Percentiles rank a stretch among this genome's conserved stretches.
Evolutionary conservation across 1,140 invertebrate genomes (phyloP).

Genomic region (Drosophila parabipectinata): DNA sequence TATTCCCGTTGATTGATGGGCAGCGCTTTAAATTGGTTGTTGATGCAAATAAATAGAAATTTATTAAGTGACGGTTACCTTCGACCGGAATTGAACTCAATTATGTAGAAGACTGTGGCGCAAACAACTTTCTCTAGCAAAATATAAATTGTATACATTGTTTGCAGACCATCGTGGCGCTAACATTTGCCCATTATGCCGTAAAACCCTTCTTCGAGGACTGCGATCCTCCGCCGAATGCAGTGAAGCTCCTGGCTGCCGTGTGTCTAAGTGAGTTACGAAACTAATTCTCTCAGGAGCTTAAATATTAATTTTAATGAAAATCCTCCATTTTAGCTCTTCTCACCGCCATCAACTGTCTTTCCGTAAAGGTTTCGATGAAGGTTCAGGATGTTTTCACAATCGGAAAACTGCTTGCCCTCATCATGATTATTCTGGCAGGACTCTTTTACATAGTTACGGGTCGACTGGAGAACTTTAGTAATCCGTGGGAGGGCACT

Average conservation of each 20-base stretch:
- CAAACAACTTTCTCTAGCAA: constrained; percentile 38
- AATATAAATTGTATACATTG: background rate
- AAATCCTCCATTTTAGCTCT: constrained; percentile 87
- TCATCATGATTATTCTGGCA: constrained; percentile 92
- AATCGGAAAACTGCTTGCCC: constrained; percentile 92
- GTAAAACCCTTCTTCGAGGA: constrained; percentile 93
- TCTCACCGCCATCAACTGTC: constrained; percentile 94
- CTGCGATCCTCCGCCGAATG: constrained; percentile 87
- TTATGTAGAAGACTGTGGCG: constrained; percentile 6
- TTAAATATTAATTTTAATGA: background rate
- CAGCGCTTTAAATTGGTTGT: constrained; percentile 33
- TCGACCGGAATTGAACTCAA: constrained; percentile 54
- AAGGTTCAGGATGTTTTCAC: constrained; percentile 96
- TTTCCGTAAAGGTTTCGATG: constrained; percentile 94
- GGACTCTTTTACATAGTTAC: constrained; percentile 90
- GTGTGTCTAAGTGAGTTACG: constrained; percentile 90
- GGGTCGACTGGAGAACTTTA: constrained; percentile 90
- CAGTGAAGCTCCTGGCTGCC: constrained; percentile 89
- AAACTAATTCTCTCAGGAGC: too few species aligned
- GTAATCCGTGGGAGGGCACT: constrained; percentile 88
- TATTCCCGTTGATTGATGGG: constrained; percentile 38
- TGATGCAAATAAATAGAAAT: constrained; percentile 44
- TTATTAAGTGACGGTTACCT: constrained; percentile 41
- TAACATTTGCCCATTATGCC: constrained; percentile 92
- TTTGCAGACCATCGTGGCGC: constrained; percentile 91